These are phyloP conservation scores for Sepioteuthis lessoniana DNA, from an alignment of 2,888 invertebrate genomes.

Conservation along the genomic window DNA sequence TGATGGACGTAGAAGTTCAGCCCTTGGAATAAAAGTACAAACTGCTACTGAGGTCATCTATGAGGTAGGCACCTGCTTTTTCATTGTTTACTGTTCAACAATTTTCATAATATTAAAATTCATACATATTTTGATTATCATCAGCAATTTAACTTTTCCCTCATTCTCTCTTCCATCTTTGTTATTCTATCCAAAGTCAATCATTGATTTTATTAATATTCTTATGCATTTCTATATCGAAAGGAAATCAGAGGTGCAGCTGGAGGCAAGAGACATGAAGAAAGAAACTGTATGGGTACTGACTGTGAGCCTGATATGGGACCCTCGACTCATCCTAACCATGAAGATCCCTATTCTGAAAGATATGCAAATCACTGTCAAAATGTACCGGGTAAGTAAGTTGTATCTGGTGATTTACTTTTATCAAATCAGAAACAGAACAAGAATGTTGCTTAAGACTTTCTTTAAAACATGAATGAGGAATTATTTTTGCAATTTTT, in stretches of 20 bases:
- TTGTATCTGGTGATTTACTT: too few relatives aligned
- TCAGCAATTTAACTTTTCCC: too few relatives aligned
- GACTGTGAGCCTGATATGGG: background rate
- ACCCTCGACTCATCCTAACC: background rate
- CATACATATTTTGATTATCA: too few relatives aligned
- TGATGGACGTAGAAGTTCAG: constrained; percentile 33
- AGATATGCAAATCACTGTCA: constrained; percentile 16
- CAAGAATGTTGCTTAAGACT: too few relatives aligned
- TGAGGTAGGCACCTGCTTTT: background rate
- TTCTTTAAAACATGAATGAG: too few relatives aligned
- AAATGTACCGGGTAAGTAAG: background rate
- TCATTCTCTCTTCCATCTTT: background rate
- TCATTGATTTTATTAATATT: background rate
- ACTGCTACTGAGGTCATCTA: background rate
- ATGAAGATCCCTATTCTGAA: background rate
- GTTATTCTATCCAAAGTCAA: background rate
- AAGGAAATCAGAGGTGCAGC: constrained; percentile 6
- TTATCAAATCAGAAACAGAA: too few relatives aligned
- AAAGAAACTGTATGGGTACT: background rate
- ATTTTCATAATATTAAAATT: too few relatives aligned
- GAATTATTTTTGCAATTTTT: too few relatives aligned
- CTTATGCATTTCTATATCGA: background rate
- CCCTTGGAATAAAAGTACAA: background rate
- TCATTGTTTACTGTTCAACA: too few relatives aligned
- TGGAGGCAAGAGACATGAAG: background rate